Evolutionary conservation across 2,113 vertebrate genomes (phyloP).

Genomic region (Microtus montanus): DNA sequence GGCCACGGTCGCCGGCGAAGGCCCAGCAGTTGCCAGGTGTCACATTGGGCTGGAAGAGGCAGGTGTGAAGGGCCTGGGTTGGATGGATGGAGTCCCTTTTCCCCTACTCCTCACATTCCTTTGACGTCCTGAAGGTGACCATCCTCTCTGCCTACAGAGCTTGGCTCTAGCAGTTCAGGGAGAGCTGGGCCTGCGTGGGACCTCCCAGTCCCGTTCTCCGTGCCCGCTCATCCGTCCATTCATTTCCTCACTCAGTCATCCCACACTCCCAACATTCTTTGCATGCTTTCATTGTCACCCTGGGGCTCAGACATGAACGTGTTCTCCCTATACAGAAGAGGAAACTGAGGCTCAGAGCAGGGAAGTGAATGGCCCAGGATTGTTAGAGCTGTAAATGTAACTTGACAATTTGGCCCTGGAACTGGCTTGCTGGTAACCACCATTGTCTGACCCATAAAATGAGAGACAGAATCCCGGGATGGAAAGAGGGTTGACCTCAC

Average conservation of each 20-base stretch:
- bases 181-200: neutral
- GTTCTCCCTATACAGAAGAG: neutral
- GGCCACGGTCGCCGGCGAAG: slow-evolving; percentile 70
- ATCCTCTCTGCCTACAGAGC: neutral
- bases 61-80: neutral
- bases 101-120: neutral
- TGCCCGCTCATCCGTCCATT: neutral
- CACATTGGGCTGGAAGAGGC: slow-evolving; percentile 71
- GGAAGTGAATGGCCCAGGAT: neutral
- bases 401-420: neutral
- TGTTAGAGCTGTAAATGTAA: neutral
- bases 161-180: neutral
- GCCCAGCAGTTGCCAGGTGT: slow-evolving; percentile 81
- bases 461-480: neutral
- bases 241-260: neutral
- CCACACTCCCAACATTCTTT: neutral
- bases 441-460: neutral
- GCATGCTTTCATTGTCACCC: neutral
- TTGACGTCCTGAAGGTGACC: neutral
- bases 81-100: too few species aligned
- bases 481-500: neutral
- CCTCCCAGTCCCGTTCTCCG: too few species aligned
- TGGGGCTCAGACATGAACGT: neutral
- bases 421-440: neutral
- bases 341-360: neutral